Conservation (phyloP, 2,888 invertebrate genomes). For the Acleris sparsana region DNA sequence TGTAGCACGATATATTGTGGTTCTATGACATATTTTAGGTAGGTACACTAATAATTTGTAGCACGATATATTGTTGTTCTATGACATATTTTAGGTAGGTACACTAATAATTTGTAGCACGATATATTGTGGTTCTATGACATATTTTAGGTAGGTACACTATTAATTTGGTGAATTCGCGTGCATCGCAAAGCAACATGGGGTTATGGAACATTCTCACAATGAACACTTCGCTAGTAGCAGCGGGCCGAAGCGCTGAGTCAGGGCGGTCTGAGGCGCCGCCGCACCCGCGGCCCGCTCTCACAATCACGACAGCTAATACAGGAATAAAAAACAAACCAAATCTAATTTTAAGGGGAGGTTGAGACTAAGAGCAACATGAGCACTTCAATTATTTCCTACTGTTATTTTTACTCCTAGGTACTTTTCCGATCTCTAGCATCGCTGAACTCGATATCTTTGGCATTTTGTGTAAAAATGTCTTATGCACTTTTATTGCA, state of each 20-base stretch:
- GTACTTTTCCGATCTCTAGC: too few relatives aligned
- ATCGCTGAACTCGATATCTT: too few relatives aligned
- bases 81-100: background rate
- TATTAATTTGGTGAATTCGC: conserved; percentile 29
- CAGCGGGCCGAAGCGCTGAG: conserved; percentile 57
- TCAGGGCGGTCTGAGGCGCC: conserved; percentile 67
- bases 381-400: too few relatives aligned
- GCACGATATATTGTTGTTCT: background rate
- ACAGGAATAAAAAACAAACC: too few relatives aligned
- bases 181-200: conserved; percentile 27
- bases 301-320: too few relatives aligned
- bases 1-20: background rate
- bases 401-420: too few relatives aligned
- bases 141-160: background rate
- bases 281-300: conserved; percentile 42
- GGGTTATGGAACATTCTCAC: conserved; percentile 15
- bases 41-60: too few relatives aligned
- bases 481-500: too few relatives aligned
- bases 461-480: too few relatives aligned
- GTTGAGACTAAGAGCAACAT: too few relatives aligned
- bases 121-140: background rate
- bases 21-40: background rate
- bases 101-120: background rate
- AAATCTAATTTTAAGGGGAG: too few relatives aligned
- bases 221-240: conserved; percentile 43